phyloP scores from a whole-genome alignment of 2,113 vertebrate species.

The Gorsachius goisagi region DNA sequence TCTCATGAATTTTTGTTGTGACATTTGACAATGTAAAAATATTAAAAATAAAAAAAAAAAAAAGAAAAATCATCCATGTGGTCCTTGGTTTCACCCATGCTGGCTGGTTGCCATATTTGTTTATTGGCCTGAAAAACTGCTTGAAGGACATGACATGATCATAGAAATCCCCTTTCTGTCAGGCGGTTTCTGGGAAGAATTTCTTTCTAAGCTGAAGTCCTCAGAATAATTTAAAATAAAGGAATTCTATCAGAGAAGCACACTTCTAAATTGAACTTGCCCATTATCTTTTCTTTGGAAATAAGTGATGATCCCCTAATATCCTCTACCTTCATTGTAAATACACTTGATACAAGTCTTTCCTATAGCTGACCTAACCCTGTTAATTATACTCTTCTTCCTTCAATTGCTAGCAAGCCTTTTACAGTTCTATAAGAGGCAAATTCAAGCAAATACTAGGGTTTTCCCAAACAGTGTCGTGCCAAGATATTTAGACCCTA shows the following conservation, averaged over 20 bases:
- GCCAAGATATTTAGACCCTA: not conserved
- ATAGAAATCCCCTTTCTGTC: conserved; percentile 24
- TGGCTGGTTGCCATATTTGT: conserved; percentile 23
- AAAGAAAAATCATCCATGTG: not conserved
- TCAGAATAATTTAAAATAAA: not conserved
- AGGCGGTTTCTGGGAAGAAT: not conserved
- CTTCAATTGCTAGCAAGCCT: not conserved
- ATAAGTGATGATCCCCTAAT: not conserved
- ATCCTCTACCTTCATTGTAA: not conserved
- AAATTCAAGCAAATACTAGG: not conserved
- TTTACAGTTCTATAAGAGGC: not conserved
- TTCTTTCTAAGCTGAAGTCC: not conserved
- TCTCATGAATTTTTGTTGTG: conserved; percentile 48
- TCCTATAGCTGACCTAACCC: not conserved
- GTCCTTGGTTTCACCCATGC: conserved; percentile 21
- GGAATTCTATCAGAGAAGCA: not conserved
- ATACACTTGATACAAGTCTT: rapidly evolving
- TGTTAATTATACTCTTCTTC: not conserved
- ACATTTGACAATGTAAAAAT: not conserved
- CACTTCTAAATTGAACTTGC: not conserved
- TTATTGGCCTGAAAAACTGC: not conserved
- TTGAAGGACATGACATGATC: not conserved
- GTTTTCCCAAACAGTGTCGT: not conserved
- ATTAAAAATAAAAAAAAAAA: not conserved
- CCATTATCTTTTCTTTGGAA: not conserved